Base-by-base conservation (phyloP, 1,140 invertebrate species). In the Procambarus clarkii region DNA sequence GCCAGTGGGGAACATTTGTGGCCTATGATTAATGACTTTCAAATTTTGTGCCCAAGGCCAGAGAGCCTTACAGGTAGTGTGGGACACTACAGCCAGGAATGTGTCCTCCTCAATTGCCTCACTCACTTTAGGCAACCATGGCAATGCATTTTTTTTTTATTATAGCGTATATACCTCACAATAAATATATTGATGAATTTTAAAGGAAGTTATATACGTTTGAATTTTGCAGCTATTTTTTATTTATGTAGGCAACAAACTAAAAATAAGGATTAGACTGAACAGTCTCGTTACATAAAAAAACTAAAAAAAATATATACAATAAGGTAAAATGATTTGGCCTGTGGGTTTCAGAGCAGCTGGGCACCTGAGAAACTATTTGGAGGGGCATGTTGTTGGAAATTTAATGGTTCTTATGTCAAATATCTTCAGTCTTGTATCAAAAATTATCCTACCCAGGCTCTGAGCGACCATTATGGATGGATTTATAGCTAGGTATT, bases 21-120 rank as follows among this genome's bases (percentile, higher is more conserved):
- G 77, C n/a, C 58, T 69, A 88, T 88, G 86, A 88, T 80, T 88
- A 88, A 88, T 88, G 86, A 69, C 24, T 88, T 88, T 87, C 79
- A 78, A 80, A 88, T 88, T 46, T 79, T 88, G 45, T 64, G 44
- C 86, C 78, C 45, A 7, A 48, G 77, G 86, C 86, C 45, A 48
- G 21, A 69, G 86, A 58, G 86, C 48, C 44, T 69, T 50, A 88
- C 78, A 88, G 85, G 85, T 86, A 86, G 46, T 44, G 71, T 8
- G 76, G 85, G 85, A 86, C 48, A 86, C 69, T 48, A 88, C 58
- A 24, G 34, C 48, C n/a, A 48, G 86, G 86, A 88, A 88, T 88
- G 86, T 88, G 78, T 45, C 77, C 86, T 58, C 18, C 82, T 86
- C 58, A 74, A 24, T 34, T 74, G 69, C 21, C 69, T 74, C 69